Base-by-base conservation (phyloP, 2,888 invertebrate species). In the Aelia acuminata region DNA sequence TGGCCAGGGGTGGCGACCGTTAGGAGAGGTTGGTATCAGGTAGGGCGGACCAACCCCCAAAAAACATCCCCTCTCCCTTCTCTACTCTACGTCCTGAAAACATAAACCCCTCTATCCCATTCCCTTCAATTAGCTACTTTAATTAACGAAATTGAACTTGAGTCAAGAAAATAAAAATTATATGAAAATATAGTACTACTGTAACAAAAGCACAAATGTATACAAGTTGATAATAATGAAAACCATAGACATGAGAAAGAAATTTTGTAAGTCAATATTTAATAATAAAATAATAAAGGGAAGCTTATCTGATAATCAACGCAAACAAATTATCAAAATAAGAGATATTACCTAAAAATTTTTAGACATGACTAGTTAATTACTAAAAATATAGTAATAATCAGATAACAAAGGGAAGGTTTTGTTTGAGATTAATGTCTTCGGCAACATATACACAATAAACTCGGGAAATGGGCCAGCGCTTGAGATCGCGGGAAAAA, bases 1-100 rank as follows among this genome's bases (percentile, higher is more conserved):
- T 39, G 26, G 22, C 26, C 47, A 87, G 49, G 87, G 87, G 87
- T 57, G 63, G 47, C 87, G 87, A 87, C 87, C 87, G 87, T 87
- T 87, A 87, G 43, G 8, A 35, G 85, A 57, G 87, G 87, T 43
- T 47, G 31, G 75, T 53, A 70, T 47, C 63, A 70, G 87, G 63
- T 70, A 70, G 87, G 75, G 87, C 57, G 70, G 47, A 70, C 70
- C 87, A 87, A 63, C 87, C 87, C 87, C 63, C 49, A 87, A 87
- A 87, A 87, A 53, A 87, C 87, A 53, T 47, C 70, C 87, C 87
- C 70, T 47, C 75, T 39, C 57, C n/a, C 39, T 20, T 63, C n/a
- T 35, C 86, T 22, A 85, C 86, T 57, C 10, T 15, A 84, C 85
- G 53, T 39, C 31, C 85, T 85, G 53, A 85, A 85, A 85, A 85